These are phyloP conservation scores for Eciton burchellii DNA, from an alignment of 1,140 invertebrate genomes.

Conservation along the genomic window DNA sequence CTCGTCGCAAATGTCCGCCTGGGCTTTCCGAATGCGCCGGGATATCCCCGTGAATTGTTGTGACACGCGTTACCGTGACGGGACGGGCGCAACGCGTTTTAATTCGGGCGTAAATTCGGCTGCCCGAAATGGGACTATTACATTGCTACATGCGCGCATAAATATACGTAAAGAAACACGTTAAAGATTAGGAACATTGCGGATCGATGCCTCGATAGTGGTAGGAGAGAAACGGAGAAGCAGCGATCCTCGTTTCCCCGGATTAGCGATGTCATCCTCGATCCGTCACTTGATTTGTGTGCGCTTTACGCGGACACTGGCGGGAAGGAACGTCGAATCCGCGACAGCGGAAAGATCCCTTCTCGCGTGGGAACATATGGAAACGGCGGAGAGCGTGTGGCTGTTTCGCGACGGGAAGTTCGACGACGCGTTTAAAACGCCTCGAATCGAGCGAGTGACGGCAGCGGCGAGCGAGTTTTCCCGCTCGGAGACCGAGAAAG, in stretches of 20 bases:
- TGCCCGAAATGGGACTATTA: background rate
- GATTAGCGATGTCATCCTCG: no score
- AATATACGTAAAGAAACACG: no score
- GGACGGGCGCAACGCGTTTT: background rate
- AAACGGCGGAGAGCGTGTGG: background rate
- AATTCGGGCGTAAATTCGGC: background rate
- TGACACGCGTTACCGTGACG: background rate
- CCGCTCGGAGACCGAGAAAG: background rate
- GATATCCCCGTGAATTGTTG: constrained; percentile 24
- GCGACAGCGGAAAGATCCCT: no score
- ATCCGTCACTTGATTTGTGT: no score
- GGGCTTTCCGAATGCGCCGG: constrained; percentile 4
- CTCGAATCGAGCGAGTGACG: constrained; percentile 32
- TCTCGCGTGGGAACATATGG: no score
- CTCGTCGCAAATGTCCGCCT: constrained; percentile 20
- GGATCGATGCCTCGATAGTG: no score
- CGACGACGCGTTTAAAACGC: constrained; percentile 58
- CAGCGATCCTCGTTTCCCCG: no score
- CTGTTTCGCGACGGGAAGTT: constrained; percentile 56
- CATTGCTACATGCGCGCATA: background rate
- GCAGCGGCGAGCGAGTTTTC: constrained; percentile 20
- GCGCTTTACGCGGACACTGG: no score
- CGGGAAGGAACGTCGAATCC: no score
- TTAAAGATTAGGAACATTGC: no score
- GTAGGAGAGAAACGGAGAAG: no score